Base-by-base conservation (phyloP, 2,888 invertebrate species). In the Eueremaeus valkanovi region DNA sequence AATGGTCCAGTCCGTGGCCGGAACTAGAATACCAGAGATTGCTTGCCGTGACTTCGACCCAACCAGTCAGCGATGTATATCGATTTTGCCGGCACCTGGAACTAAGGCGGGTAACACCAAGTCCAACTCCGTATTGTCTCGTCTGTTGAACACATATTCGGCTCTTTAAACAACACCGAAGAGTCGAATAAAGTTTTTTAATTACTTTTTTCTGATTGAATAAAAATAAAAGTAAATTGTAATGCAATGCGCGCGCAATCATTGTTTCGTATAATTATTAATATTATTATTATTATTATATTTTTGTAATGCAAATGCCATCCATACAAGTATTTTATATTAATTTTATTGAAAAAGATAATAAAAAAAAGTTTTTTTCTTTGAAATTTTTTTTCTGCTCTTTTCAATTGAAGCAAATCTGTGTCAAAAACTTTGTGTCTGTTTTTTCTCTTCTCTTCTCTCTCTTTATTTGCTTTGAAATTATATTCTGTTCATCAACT, bases 21-120 rank as follows among this genome's bases (percentile, higher is more conserved):
- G 75, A 0, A 76, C 74, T 42, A 51, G 75, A 72, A 61, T 75
- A n/a, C 75, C 75, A 29, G 76, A 76, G 11, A 73, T 76, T 24
- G 66, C 74, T 2, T 77, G 77, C 58, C 73, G 76, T 21, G 77
- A 76, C 76, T 77, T 73, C 40, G 76, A 75, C n/a, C 76, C 76
- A 16, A 51, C 66, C 18, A 68, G 55, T 24, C 33, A 68, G 16
- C 49, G 40, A 27, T 77, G 77, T 58, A 73, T 61, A 18, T 73
- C 76, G 16, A 73, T 77, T 8, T 24, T 77, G 11, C 77, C 77
- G 16, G 73, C 77, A 2, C 66, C 76, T 0, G 77, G 77, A 40
- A 73, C 77, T n/a, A 77, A 73, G 31, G 31, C 77, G 18, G 45
- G 42, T 18, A 75, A 75, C 72, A 75, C 75, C n/a, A 70, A 72